Evolutionary conservation across 1,140 invertebrate genomes (phyloP).

Genomic region (Megalopta genalis): DNA sequence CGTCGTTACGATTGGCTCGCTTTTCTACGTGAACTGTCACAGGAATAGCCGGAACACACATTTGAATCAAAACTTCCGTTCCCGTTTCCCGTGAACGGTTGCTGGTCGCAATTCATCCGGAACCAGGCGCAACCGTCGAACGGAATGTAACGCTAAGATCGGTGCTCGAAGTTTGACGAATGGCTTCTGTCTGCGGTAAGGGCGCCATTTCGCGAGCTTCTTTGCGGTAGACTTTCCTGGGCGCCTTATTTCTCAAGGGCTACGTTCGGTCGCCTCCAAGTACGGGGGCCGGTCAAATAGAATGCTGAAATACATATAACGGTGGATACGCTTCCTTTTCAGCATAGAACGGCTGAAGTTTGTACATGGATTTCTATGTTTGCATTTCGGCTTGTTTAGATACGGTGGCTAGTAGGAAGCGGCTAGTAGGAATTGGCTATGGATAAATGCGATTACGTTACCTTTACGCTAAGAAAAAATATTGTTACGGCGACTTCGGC

Average conservation of each 20-base stretch:
- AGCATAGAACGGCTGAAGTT: neutral
- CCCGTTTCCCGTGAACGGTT: neutral
- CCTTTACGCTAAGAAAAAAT: too few relatives aligned
- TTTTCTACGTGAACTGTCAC: neutral
- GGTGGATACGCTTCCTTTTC: too few relatives aligned
- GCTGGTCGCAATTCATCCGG: slow-evolving; percentile 7
- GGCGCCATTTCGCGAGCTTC: neutral
- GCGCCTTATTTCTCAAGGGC: neutral
- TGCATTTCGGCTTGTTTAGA: too few relatives aligned
- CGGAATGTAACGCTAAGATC: neutral
- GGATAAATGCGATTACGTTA: too few relatives aligned
- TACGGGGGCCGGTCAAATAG: too few relatives aligned
- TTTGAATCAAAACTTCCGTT: slow-evolving; percentile 8
- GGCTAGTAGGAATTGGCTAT: too few relatives aligned
- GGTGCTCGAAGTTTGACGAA: slow-evolving; percentile 11
- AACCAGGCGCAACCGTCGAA: neutral
- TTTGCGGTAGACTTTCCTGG: neutral
- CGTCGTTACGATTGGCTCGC: neutral
- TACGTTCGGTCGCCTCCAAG: too few relatives aligned
- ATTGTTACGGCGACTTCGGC: too few relatives aligned
- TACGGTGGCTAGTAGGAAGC: too few relatives aligned
- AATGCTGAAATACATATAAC: too few relatives aligned
- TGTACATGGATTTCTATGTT: neutral
- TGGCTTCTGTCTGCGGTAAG: neutral
- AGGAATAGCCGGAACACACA: neutral